A percentile compares a stretch with the other conserved stretches of the same genome.
Conservation (phyloP, 2,888 invertebrate genomes). For the Apodemia duryi region DNA sequence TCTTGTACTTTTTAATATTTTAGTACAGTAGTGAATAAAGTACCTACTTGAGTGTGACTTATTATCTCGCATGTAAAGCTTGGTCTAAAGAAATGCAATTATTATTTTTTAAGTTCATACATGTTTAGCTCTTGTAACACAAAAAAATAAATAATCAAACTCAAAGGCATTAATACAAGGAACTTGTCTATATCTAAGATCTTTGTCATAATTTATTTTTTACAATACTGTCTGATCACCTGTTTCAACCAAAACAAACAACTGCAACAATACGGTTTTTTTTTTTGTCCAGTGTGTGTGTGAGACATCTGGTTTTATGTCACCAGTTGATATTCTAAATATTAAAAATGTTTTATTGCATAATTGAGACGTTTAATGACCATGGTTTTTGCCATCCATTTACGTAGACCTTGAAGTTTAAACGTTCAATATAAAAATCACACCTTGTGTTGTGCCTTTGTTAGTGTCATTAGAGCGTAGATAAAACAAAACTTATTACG, state of each 20-base stretch:
- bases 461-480: constrained; percentile 1
- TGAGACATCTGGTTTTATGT: neutral
- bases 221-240: neutral
- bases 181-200: neutral
- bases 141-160: neutral
- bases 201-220: neutral
- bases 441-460: constrained; percentile 18
- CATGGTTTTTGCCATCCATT: constrained; percentile 39
- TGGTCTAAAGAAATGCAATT: too few species aligned
- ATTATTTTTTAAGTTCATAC: too few species aligned
- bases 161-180: neutral
- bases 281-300: neutral
- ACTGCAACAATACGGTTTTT: neutral
- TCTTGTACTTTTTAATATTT: too few species aligned
- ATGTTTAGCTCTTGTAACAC: too few species aligned
- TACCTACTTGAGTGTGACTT: too few species aligned
- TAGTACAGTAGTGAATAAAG: too few species aligned
- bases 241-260: neutral
- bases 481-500: neutral
- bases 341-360: constrained; percentile 56
- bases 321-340: neutral
- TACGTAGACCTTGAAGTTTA: constrained; percentile 16
- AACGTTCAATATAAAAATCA: constrained; percentile 13
- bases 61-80: too few species aligned
- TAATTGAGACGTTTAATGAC: constrained; percentile 46